Evolutionary conservation across 2,888 invertebrate genomes (phyloP), one percentile per base, ranked within the genome.

Genomic region (Rhaphigaster nebulosa): DNA sequence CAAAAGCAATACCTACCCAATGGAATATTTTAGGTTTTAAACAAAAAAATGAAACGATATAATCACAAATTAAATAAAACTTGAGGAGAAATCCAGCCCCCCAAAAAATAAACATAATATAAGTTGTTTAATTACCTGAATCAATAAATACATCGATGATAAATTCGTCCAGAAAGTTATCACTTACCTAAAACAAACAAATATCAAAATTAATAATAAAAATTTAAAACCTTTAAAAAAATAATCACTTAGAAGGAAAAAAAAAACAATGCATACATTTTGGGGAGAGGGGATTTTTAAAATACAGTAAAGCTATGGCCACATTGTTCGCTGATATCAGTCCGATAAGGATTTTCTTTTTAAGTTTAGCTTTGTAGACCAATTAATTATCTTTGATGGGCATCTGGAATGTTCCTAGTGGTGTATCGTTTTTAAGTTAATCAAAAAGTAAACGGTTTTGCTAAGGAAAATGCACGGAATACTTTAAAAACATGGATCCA

Each of bases 151-250:
- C 5, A 70, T 34, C 13, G 15, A 26, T 70, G 34, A 20, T 70
- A 1, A 70, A 34, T 70, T 8, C 15, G 20, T 70, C 70, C 70
- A 18, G 34, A 20, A 70, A 34, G 34, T 20, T 8, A 34, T 8
- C 34, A 34, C 70, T 70, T 70, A 70, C 70, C 70, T 70, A 34
- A 70, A 70, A 70, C 34, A 70, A 70, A 70, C 4, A 70, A 65
- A 29, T 29, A 70, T 20, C 1, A 12, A n/a, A 60, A 60, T 60
- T 60, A 60, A 60, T 56, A 56, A 56, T 12, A 60, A 0, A 60
- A n/a, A 60, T n/a, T n/a, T 56, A 56, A 26, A 26, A 26, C 5
- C 3, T 56, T 56, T 56, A 18, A 2, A 13, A 18, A 18, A 54
- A 54, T 18, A 54, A 56, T 56, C 56, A 56, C 56, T 56, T 10